A percentile compares a stretch with the other conserved stretches of the same genome.
phyloP scores from a whole-genome alignment of 2,888 invertebrate genomes.

The Drosophila peninsularis region DNA sequence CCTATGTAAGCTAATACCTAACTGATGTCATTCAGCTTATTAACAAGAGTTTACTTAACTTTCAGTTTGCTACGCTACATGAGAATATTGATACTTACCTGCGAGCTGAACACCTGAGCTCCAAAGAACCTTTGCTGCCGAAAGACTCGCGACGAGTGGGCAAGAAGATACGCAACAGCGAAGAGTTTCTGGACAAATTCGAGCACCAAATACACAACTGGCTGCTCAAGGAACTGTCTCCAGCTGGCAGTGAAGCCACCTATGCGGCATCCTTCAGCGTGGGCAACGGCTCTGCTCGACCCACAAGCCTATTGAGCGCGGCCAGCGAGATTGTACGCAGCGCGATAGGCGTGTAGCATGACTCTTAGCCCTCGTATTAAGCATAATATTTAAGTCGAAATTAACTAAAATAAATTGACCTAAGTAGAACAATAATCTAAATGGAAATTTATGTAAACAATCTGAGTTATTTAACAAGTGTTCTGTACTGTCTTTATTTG shows the following conservation, averaged over 20 bases:
- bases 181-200: slow-evolving; percentile 73
- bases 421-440: slow-evolving; percentile 22
- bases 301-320: slow-evolving; percentile 45
- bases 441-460: not conserved
- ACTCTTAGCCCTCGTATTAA: slow-evolving; percentile 41
- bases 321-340: slow-evolving; percentile 57
- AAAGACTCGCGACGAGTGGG: slow-evolving; percentile 69
- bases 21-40: too few species aligned
- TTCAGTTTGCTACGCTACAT: slow-evolving; percentile 70
- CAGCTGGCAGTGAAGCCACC: slow-evolving; percentile 17
- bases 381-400: slow-evolving; percentile 33
- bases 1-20: slow-evolving; percentile 49
- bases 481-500: too few species aligned
- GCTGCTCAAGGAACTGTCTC: slow-evolving; percentile 58
- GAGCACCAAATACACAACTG: slow-evolving; percentile 74
- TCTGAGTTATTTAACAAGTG: not conserved
- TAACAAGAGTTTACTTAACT: not conserved
- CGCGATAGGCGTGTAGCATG: slow-evolving; percentile 38
- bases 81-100: slow-evolving; percentile 59
- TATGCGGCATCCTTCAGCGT: slow-evolving; percentile 57
- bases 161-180: slow-evolving; percentile 62
- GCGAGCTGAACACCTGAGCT: slow-evolving; percentile 21
- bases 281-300: slow-evolving; percentile 63
- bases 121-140: slow-evolving; percentile 45
- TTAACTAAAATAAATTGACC: slow-evolving; percentile 55